Conservation (phyloP, 2,797 vertebrate genomes). For the Macrochelys suwanniensis region DNA sequence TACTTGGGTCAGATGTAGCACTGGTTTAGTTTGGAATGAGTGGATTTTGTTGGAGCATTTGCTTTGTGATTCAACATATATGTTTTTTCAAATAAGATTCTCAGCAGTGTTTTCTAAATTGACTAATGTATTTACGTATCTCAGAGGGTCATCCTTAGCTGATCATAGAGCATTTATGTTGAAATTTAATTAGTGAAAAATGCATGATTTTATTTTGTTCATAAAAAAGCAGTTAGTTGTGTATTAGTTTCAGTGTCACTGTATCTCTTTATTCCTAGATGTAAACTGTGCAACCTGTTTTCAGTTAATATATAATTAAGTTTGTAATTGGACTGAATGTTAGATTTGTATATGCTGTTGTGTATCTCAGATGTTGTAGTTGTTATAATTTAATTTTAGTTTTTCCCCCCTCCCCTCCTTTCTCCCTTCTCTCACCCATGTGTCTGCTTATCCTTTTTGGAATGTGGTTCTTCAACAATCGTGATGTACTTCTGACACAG, state of each 20-base stretch:
- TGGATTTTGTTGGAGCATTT: too few relatives aligned
- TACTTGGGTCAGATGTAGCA: not conserved
- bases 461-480: slow-evolving; percentile 48
- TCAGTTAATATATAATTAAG: not conserved
- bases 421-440: not conserved
- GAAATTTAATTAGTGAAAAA: not conserved
- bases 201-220: not conserved
- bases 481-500: slow-evolving; percentile 57
- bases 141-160: not conserved
- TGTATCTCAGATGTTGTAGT: not conserved
- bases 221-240: not conserved
- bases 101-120: not conserved
- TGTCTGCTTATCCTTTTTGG: slow-evolving; percentile 38
- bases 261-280: not conserved
- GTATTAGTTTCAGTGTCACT: not conserved
- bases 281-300: not conserved
- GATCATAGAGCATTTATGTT: not conserved
- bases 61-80: not conserved
- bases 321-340: not conserved
- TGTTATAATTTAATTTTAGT: not conserved
- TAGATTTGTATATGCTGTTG: not conserved
- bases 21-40: not conserved
- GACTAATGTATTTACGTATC: not conserved
- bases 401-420: not conserved
- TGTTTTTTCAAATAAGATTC: not conserved